Evolutionary conservation across 2,888 invertebrate species (phyloP).

Genomic region (Thumatha senex): DNA sequence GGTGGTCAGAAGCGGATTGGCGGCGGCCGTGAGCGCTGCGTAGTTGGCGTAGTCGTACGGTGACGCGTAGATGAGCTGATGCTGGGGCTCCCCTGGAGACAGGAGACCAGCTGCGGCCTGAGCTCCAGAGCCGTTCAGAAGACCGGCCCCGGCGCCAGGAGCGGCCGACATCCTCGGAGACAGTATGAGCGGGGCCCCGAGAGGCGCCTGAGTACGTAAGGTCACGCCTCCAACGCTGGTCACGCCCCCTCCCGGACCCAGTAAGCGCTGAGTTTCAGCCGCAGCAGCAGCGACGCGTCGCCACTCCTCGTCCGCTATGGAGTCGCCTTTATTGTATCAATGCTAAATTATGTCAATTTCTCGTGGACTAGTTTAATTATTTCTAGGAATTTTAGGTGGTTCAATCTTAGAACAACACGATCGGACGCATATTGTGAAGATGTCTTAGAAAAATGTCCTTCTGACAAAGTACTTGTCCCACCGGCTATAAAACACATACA

Average conservation of each 20-base stretch:
- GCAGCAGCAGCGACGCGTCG: constrained; percentile 92
- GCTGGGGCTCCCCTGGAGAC: constrained; percentile 86
- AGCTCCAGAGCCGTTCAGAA: constrained; percentile 80
- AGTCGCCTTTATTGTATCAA: constrained; percentile 72
- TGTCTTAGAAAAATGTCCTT: too few species aligned
- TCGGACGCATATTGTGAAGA: too few species aligned
- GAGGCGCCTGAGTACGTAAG: constrained; percentile 87
- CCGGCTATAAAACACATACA: too few species aligned
- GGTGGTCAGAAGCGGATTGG: constrained; percentile 90
- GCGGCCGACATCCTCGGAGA: constrained; percentile 95
- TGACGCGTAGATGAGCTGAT: constrained; percentile 93
- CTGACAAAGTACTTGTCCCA: too few species aligned
- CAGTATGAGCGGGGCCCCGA: constrained; percentile 96
- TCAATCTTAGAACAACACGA: too few species aligned
- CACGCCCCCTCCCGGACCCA: constrained; percentile 82
- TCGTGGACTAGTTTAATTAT: not conserved
- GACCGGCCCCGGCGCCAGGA: constrained; percentile 88
- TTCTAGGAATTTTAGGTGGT: too few species aligned
- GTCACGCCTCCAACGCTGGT: constrained; percentile 77
- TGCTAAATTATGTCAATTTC: constrained; percentile 49
- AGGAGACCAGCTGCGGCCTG: constrained; percentile 71
- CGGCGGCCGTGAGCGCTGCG: constrained; percentile 90
- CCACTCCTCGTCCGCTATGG: constrained; percentile 93
- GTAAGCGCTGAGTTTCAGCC: constrained; percentile 90
- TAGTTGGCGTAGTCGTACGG: constrained; percentile 96